Percentiles rank a stretch among this genome's conserved stretches.
Evolutionary conservation across 2,113 vertebrate species (phyloP).

Genomic region (Scomber scombrus): DNA sequence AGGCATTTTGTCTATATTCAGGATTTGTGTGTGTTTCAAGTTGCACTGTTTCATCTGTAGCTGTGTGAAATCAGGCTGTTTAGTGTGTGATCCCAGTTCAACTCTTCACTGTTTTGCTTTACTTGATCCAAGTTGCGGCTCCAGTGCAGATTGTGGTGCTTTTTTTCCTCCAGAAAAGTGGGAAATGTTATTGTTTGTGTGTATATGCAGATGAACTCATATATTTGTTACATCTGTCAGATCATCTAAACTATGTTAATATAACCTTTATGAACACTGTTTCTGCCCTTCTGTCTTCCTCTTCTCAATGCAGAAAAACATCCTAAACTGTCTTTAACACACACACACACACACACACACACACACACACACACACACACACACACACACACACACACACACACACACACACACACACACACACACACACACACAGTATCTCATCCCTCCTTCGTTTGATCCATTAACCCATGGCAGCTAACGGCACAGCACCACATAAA

Average conservation of each 20-base stretch:
- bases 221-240: not conserved
- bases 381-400: no score
- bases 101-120: slow-evolving; percentile 4
- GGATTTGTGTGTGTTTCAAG: slow-evolving; percentile 18
- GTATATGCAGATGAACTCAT: no score
- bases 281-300: not conserved
- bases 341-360: no score
- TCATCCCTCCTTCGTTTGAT: slow-evolving; percentile 50
- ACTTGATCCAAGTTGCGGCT: slow-evolving; percentile 5
- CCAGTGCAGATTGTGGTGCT: not conserved
- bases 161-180: not conserved
- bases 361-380: no score
- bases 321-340: not conserved
- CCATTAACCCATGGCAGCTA: slow-evolving; percentile 53
- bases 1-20: slow-evolving; percentile 22
- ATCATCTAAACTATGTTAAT: not conserved
- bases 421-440: slow-evolving; percentile 16
- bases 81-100: slow-evolving; percentile 19
- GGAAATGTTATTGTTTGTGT: not conserved
- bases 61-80: not conserved
- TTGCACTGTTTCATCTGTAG: slow-evolving; percentile 14
- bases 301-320: no score
- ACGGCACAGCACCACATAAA: slow-evolving; percentile 63
- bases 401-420: slow-evolving; percentile 10
- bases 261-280: slow-evolving; percentile 10